Percentiles rank a stretch among this genome's conserved stretches.
These are phyloP conservation scores for Onthophagus sagittarius DNA, from an alignment of 2,888 invertebrate genomes.

Conservation along the genomic window DNA sequence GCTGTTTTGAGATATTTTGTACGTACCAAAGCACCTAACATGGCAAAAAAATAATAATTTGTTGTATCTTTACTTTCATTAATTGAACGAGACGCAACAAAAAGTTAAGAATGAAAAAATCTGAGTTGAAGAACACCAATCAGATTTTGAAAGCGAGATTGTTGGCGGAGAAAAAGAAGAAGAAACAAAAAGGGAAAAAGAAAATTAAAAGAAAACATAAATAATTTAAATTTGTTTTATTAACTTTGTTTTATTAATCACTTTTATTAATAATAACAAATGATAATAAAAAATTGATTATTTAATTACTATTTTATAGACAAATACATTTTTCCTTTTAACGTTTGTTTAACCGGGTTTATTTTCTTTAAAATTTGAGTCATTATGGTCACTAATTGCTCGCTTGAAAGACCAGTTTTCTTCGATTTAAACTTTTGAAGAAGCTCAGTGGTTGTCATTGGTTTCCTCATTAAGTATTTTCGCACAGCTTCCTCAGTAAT, in stretches of 20 bases:
- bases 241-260: not conserved
- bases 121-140: constrained; percentile 69
- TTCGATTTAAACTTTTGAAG: constrained; percentile 94
- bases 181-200: constrained; percentile 51
- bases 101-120: constrained; percentile 55
- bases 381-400: constrained; percentile 89
- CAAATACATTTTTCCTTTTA: constrained; percentile 92
- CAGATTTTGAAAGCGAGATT: constrained; percentile 73
- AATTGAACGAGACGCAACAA: constrained; percentile 76
- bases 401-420: constrained; percentile 84
- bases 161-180: constrained; percentile 61
- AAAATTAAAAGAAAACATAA: constrained; percentile 46
- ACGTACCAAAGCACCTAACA: no score
- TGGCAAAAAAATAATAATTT: no score
- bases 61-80: no score
- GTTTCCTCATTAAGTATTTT: constrained; percentile 91
- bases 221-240: constrained; percentile 6
- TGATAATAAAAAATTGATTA: not conserved
- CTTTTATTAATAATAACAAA: not conserved
- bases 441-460: constrained; percentile 95
- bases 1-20: constrained; percentile 16
- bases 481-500: constrained; percentile 94
- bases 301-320: constrained; percentile 65
- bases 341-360: constrained; percentile 87
- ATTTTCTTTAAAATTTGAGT: constrained; percentile 92